Evolutionary conservation across 2,888 invertebrate genomes (phyloP).

Genomic region (Mechanitis mazaeus): DNA sequence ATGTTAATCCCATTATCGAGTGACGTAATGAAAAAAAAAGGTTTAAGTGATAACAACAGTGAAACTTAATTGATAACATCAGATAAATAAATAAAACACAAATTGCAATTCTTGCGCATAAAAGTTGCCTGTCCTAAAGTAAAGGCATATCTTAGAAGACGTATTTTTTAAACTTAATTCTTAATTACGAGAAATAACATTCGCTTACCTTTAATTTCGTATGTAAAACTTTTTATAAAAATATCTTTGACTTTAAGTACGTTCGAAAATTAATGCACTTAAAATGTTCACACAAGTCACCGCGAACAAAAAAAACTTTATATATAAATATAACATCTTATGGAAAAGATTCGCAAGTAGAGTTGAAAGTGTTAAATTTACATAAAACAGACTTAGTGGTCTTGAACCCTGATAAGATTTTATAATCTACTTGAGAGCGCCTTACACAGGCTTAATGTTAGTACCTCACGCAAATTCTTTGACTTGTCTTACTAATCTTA

Average conservation of each 20-base stretch:
- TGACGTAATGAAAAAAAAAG: too few species aligned
- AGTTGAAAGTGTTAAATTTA: constrained; percentile 29
- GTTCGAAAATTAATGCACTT: background rate
- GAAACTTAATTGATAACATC: too few species aligned
- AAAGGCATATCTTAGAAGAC: too few species aligned
- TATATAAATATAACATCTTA: background rate
- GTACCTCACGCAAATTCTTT: constrained; percentile 18
- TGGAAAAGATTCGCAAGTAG: constrained; percentile 22
- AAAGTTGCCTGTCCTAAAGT: too few species aligned
- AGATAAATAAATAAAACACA: too few species aligned
- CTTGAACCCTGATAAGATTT: constrained; percentile 32
- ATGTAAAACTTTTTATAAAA: too few species aligned
- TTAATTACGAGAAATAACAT: too few species aligned
- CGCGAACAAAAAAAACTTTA: background rate
- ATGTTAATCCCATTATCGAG: too few species aligned
- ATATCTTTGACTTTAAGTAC: background rate
- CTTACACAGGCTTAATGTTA: constrained; percentile 17
- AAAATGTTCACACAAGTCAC: background rate
- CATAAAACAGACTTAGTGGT: constrained; percentile 29
- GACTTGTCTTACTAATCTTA: constrained; percentile 16
- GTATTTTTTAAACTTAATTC: too few species aligned
- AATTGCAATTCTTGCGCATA: too few species aligned
- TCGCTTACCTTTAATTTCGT: too few species aligned
- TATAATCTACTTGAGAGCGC: constrained; percentile 26
- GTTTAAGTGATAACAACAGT: too few species aligned